Percentiles rank a stretch among this genome's conserved stretches.
Evolutionary conservation across 2,797 vertebrate species (phyloP).

Genomic region (Erithacus rubecula): DNA sequence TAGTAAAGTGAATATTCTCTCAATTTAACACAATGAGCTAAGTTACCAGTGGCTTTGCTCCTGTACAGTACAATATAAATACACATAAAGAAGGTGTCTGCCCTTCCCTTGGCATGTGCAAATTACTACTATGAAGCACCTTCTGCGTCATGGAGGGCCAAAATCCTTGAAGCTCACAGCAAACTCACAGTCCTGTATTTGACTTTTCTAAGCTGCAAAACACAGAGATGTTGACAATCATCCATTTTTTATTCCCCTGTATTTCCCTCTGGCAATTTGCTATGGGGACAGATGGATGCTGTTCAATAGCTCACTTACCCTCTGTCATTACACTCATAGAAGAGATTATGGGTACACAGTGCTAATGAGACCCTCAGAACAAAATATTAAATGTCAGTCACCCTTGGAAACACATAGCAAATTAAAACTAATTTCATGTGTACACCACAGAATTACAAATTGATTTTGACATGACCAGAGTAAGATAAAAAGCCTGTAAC

Average conservation of each 20-base stretch:
- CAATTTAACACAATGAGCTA: neutral
- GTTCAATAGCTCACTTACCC: slow-evolving; percentile 20
- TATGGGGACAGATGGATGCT: slow-evolving; percentile 26
- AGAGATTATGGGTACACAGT: slow-evolving; percentile 10
- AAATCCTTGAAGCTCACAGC: neutral
- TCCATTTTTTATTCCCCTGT: neutral
- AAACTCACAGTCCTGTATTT: neutral
- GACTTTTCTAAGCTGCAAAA: neutral
- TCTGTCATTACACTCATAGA: slow-evolving; percentile 33
- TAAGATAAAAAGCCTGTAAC: slow-evolving; percentile 58
- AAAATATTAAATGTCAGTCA: slow-evolving; percentile 56
- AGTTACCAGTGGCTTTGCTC: neutral
- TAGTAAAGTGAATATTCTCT: neutral
- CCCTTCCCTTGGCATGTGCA: neutral
- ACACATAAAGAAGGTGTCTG: neutral
- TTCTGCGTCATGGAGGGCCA: neutral
- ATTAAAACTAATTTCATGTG: slow-evolving; percentile 53
- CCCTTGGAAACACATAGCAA: slow-evolving; percentile 51
- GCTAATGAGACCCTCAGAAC: slow-evolving; percentile 56
- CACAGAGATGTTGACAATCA: neutral
- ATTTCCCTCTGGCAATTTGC: neutral
- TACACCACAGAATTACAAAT: slow-evolving; percentile 51
- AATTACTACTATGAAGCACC: neutral
- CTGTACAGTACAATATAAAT: neutral
- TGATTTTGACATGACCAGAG: slow-evolving; percentile 47